Evolutionary conservation across 2,113 vertebrate genomes (phyloP).

Genomic region (Cephalopholis sonnerati): DNA sequence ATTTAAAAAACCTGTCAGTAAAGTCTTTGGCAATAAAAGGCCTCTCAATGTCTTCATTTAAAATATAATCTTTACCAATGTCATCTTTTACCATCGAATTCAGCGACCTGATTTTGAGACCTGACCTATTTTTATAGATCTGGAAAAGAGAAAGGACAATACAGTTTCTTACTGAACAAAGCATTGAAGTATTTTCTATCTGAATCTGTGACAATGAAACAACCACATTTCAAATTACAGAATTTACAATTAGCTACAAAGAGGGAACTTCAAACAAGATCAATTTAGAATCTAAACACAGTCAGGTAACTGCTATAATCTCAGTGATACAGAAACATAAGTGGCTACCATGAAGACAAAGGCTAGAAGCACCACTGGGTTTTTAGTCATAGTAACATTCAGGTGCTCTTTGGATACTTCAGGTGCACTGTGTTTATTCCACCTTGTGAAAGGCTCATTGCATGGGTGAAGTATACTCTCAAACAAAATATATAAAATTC

Average conservation of each 20-base stretch:
- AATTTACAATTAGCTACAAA: neutral
- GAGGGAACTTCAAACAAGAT: neutral
- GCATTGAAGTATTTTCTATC: neutral
- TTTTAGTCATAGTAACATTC: no score
- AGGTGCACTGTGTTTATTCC: no score
- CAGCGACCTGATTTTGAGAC: neutral
- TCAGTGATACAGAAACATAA: neutral
- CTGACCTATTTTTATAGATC: neutral
- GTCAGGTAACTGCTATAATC: neutral
- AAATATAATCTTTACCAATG: no score
- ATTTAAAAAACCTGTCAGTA: no score
- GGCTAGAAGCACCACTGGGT: no score
- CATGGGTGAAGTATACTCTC: no score
- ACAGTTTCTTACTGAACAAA: neutral
- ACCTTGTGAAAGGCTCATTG: no score
- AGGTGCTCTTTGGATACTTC: no score
- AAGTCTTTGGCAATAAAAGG: no score
- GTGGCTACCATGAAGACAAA: no score
- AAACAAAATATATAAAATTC: no score
- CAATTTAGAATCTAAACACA: neutral
- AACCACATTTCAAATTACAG: neutral
- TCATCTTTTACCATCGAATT: neutral
- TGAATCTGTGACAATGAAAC: neutral
- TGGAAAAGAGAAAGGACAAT: neutral
- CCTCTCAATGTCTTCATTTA: no score